Evolutionary conservation across 2,113 vertebrate species (phyloP).

Genomic region (Tetrax tetrax): DNA sequence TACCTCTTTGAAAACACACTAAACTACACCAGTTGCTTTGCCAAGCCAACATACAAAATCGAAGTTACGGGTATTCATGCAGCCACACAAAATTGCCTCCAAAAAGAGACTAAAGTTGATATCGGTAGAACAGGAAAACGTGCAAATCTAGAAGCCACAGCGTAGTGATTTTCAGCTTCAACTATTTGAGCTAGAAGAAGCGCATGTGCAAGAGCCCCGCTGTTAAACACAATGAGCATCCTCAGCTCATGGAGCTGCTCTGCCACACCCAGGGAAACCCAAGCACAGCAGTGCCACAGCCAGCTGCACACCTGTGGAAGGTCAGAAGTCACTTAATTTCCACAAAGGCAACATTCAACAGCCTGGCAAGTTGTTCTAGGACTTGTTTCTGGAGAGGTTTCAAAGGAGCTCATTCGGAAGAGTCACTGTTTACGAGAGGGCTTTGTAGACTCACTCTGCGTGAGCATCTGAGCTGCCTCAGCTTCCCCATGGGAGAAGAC

Average conservation of each 20-base stretch:
- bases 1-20: neutral
- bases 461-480: neutral
- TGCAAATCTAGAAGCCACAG: neutral
- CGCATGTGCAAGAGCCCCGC: neutral
- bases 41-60: neutral
- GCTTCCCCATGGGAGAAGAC: neutral
- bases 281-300: constrained; percentile 35
- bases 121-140: neutral
- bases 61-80: too few species aligned
- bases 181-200: neutral
- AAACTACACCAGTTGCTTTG: neutral
- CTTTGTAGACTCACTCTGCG: neutral
- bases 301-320: constrained; percentile 71
- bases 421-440: neutral
- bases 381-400: constrained; percentile 77
- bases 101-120: neutral
- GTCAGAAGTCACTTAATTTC: constrained; percentile 75
- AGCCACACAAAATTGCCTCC: neutral
- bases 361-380: constrained; percentile 76
- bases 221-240: neutral
- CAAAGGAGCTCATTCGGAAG: neutral
- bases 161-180: neutral
- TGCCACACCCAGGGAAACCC: constrained; percentile 61
- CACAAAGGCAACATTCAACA: constrained; percentile 74
- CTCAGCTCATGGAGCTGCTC: neutral